Evolutionary conservation across 35 echinoderm and acorn worm species (phyloP).

Genomic region (Apostichopus californicus): DNA sequence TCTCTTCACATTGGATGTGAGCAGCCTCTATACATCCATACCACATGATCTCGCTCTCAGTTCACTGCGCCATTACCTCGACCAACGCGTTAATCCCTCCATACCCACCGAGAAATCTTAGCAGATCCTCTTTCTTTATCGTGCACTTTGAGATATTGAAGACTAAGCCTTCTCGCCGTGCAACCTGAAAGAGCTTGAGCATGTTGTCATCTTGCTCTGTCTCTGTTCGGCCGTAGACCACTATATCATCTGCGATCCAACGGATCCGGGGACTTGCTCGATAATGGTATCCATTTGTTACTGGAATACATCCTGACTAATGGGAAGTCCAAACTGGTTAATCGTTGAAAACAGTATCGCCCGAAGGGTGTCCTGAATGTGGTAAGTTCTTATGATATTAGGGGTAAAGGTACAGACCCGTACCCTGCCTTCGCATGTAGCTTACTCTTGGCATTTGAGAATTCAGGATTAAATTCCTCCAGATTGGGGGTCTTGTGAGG

Average conservation of each 20-base stretch:
- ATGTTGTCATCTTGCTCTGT: constrained; percentile 59
- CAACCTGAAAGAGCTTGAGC: constrained; percentile 19
- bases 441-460: constrained; percentile 21
- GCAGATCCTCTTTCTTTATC: constrained; percentile 75
- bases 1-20: no score
- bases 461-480: constrained; percentile 53
- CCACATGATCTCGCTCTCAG: no score
- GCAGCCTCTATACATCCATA: no score
- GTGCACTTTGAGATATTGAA: constrained; percentile 70
- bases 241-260: constrained; percentile 79
- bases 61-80: no score
- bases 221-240: constrained; percentile 50
- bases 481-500: constrained; percentile 41
- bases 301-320: constrained; percentile 78
- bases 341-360: constrained; percentile 64
- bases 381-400: constrained; percentile 62
- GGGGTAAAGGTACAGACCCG: constrained; percentile 58
- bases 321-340: constrained; percentile 70
- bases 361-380: constrained; percentile 75
- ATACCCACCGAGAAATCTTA: constrained; percentile 47
- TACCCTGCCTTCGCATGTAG: constrained; percentile 47
- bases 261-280: constrained; percentile 62
- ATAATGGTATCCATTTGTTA: constrained; percentile 61
- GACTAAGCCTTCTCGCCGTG: constrained; percentile 56
- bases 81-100: no score